Percentiles rank a stretch among this genome's conserved stretches.
These are phyloP conservation scores for Charina bottae DNA, from an alignment of 2,113 vertebrate species.

Conservation along the genomic window DNA sequence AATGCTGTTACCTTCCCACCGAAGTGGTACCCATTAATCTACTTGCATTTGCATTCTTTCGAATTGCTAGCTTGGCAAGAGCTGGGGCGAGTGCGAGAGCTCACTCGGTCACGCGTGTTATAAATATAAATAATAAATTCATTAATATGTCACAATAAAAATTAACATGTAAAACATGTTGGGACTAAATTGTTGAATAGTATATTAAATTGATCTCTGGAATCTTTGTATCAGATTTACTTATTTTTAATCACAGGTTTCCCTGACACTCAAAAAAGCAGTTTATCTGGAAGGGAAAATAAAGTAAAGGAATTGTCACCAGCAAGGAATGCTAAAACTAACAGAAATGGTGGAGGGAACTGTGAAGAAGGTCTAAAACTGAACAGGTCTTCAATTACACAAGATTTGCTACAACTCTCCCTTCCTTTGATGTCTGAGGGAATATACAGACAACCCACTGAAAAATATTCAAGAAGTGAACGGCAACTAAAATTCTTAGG, in stretches of 20 bases:
- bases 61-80: too few relatives aligned
- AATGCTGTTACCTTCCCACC: too few relatives aligned
- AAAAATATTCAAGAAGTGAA: constrained; percentile 32
- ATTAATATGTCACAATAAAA: not conserved
- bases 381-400: constrained; percentile 40
- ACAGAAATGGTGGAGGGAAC: constrained; percentile 57
- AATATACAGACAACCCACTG: constrained; percentile 31
- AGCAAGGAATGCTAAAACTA: constrained; percentile 44
- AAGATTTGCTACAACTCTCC: constrained; percentile 53
- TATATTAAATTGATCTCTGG: not conserved
- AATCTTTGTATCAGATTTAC: not conserved
- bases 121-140: too few relatives aligned
- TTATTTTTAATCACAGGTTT: constrained; percentile 55
- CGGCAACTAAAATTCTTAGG: constrained; percentile 41
- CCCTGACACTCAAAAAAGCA: constrained; percentile 32
- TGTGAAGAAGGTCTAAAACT: constrained; percentile 50
- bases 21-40: too few relatives aligned
- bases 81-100: too few relatives aligned
- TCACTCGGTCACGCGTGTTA: too few relatives aligned
- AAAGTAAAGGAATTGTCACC: constrained; percentile 38
- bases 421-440: constrained; percentile 43
- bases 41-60: too few relatives aligned
- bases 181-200: not conserved
- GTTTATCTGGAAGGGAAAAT: constrained; percentile 26
- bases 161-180: not conserved